Conservation (phyloP, 2,797 vertebrate genomes). For the Melanotaenia parkinsoni region DNA sequence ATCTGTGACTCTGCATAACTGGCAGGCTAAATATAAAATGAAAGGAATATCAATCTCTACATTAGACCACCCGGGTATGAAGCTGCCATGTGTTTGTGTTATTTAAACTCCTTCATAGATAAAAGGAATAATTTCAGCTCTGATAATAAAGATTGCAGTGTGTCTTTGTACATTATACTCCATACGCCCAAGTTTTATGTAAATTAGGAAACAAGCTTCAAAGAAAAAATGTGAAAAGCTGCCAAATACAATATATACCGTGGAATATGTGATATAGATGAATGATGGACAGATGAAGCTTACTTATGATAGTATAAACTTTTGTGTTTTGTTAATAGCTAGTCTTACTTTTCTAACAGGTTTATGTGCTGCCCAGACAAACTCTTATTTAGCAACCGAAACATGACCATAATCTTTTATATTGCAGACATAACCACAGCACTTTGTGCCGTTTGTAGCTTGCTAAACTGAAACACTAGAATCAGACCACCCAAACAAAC, state of each 20-base stretch:
- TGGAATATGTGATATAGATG: too few species aligned
- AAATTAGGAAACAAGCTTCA: background rate
- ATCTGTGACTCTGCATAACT: slow-evolving; percentile 46
- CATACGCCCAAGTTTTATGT: background rate
- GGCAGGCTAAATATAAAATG: slow-evolving; percentile 66
- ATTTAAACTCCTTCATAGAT: background rate
- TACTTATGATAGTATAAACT: background rate
- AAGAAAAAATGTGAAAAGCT: background rate
- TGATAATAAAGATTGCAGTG: background rate
- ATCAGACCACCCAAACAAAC: background rate
- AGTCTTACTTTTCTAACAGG: background rate
- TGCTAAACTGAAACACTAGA: background rate
- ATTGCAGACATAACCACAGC: background rate
- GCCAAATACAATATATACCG: too few species aligned
- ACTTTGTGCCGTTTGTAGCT: background rate
- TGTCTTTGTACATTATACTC: background rate
- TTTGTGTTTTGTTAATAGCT: background rate
- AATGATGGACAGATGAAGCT: background rate
- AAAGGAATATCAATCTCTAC: slow-evolving; percentile 29
- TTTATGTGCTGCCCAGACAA: background rate
- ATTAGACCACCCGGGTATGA: slow-evolving; percentile 7
- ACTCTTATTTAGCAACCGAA: background rate
- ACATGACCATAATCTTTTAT: background rate
- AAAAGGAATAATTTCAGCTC: background rate
- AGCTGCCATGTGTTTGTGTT: slow-evolving; percentile 35